Percentiles rank a stretch among this genome's conserved stretches.
Evolutionary conservation across 1,140 invertebrate genomes (phyloP).

Genomic region (Macrobrachium rosenbergii): DNA sequence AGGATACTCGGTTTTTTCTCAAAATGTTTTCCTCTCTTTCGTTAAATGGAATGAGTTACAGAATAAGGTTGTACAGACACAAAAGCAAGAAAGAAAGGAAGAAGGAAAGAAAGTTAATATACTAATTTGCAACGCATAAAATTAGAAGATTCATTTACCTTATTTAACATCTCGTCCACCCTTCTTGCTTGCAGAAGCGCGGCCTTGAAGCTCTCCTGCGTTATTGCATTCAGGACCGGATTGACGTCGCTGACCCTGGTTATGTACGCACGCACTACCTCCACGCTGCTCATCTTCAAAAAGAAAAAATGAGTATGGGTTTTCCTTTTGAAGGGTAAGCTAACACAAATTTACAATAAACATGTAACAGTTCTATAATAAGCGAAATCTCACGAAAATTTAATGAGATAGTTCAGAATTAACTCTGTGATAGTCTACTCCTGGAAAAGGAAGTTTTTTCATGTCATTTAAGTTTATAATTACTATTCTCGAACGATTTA

Average conservation of each 20-base stretch:
- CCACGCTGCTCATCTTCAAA: constrained; percentile 46
- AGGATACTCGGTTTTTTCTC: no score
- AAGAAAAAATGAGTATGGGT: background rate
- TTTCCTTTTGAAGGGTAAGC: background rate
- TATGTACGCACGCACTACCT: constrained; percentile 69
- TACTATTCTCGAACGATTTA: no score
- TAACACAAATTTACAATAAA: background rate
- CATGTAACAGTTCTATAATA: no score
- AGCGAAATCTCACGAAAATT: no score
- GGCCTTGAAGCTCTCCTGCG: constrained; percentile 67
- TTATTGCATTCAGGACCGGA: constrained; percentile 68
- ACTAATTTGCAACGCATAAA: background rate
- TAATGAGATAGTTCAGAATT: no score
- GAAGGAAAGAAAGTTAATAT: background rate
- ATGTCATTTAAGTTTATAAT: no score
- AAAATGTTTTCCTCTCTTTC: no score
- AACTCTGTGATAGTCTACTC: no score
- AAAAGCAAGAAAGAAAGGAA: background rate
- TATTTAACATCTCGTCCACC: constrained; percentile 67
- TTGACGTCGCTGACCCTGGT: constrained; percentile 68
- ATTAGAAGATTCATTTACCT: background rate
- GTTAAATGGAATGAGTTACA: no score
- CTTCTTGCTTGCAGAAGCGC: constrained; percentile 67
- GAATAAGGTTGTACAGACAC: no score
- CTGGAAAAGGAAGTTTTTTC: no score